Evolutionary conservation across 2,113 vertebrate genomes (phyloP).

Genomic region (Dasyprocta punctata): DNA sequence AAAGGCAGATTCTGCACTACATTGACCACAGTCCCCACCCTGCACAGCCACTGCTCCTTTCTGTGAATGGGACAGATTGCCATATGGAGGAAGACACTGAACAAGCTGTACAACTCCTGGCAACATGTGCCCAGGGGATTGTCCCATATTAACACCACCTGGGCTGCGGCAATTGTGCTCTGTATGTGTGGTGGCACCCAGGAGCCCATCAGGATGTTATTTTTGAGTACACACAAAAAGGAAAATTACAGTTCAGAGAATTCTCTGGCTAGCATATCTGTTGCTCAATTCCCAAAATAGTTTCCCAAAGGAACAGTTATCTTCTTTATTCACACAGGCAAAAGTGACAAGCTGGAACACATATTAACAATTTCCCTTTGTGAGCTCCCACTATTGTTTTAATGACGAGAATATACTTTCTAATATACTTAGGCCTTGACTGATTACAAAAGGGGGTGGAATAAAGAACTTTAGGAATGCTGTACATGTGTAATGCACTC

Average conservation of each 20-base stretch:
- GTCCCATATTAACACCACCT: conserved; percentile 95
- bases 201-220: conserved; percentile 83
- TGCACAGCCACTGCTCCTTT: conserved; percentile 86
- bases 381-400: conserved; percentile 77
- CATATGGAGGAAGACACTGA: conserved; percentile 94
- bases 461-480: conserved; percentile 60
- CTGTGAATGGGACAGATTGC: conserved; percentile 90
- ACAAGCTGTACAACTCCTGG: conserved; percentile 94
- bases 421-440: conserved; percentile 62
- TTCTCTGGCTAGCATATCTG: conserved; percentile 82
- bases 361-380: conserved; percentile 83
- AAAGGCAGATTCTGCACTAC: conserved; percentile 86
- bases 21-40: conserved; percentile 86
- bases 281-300: conserved; percentile 82
- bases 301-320: conserved; percentile 84
- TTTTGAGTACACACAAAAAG: conserved; percentile 83
- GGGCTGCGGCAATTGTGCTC: conserved; percentile 88
- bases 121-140: conserved; percentile 95
- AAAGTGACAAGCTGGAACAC: conserved; percentile 84
- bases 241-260: conserved; percentile 85
- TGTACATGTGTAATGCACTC: neutral
- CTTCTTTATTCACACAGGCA: conserved; percentile 82
- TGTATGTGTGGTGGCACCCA: conserved; percentile 83
- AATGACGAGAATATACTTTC: conserved; percentile 80
- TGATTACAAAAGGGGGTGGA: conserved; percentile 67